Evolutionary conservation across 2,113 vertebrate genomes (phyloP).

Genomic region (Thoracochromis brauschi): DNA sequence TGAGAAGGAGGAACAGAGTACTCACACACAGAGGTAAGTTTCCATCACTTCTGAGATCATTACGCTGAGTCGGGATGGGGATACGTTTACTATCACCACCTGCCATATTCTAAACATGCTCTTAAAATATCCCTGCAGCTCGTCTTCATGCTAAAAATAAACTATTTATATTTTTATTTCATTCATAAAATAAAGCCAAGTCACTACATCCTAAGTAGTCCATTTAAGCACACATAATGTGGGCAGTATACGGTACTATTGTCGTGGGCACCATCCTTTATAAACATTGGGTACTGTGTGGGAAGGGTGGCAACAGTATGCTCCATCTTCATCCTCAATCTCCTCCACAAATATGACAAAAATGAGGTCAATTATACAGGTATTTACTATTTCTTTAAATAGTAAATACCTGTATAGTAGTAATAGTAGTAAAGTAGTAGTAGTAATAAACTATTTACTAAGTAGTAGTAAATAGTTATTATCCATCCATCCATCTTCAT

Average conservation of each 20-base stretch:
- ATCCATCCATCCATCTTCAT: too few species aligned
- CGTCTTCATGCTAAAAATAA: rapidly evolving
- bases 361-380: neutral
- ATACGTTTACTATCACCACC: neutral
- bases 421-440: neutral
- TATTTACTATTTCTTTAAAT: neutral
- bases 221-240: neutral
- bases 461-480: neutral
- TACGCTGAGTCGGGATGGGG: neutral
- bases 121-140: neutral
- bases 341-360: neutral
- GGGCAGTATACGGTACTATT: rapidly evolving
- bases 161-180: neutral
- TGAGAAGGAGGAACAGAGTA: neutral
- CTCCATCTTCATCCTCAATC: neutral
- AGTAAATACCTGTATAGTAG: neutral
- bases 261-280: neutral
- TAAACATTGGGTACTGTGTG: rapidly evolving
- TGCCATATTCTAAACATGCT: neutral
- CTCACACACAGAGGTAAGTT: neutral
- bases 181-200: neutral
- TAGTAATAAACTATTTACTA: neutral
- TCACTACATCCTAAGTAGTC: neutral
- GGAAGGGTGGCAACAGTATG: neutral
- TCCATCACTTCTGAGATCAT: neutral